These are phyloP conservation scores for Ramazzottius varieornatus DNA, from an alignment of 2,888 invertebrate genomes.

Conservation along the genomic window DNA sequence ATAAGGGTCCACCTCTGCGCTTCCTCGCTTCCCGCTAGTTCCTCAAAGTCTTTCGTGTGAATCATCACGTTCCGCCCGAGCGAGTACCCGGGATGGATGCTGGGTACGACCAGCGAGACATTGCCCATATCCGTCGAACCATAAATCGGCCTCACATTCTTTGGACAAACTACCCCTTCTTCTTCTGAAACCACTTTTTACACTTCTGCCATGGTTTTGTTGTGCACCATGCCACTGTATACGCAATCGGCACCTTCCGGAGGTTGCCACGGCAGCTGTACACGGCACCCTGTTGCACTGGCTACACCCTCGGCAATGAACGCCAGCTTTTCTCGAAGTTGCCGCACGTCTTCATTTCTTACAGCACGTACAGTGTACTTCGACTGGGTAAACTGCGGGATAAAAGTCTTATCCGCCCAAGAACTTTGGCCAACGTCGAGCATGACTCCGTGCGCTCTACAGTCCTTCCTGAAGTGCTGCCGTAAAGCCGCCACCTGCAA, in stretches of 20 bases:
- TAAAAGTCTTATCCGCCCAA: too few relatives aligned
- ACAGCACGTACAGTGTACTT: neutral
- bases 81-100: conserved; percentile 17
- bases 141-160: neutral
- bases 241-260: too few relatives aligned
- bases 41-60: conserved; percentile 11
- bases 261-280: too few relatives aligned
- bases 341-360: neutral
- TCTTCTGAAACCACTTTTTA: too few relatives aligned
- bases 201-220: too few relatives aligned
- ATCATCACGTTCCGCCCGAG: conserved; percentile 8
- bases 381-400: too few relatives aligned
- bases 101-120: conserved; percentile 18
- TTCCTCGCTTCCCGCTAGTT: conserved; percentile 9
- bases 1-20: conserved; percentile 10
- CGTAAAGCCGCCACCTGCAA: conserved; percentile 18
- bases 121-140: conserved; percentile 22
- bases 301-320: neutral
- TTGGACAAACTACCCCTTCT: neutral
- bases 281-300: neutral
- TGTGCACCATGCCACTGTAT: too few relatives aligned
- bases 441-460: conserved; percentile 18
- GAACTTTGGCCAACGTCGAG: neutral
- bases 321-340: neutral
- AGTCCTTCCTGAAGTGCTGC: conserved; percentile 22